These are phyloP conservation scores for Mesoligia furuncula DNA, from an alignment of 2,888 invertebrate species.

Conservation along the genomic window DNA sequence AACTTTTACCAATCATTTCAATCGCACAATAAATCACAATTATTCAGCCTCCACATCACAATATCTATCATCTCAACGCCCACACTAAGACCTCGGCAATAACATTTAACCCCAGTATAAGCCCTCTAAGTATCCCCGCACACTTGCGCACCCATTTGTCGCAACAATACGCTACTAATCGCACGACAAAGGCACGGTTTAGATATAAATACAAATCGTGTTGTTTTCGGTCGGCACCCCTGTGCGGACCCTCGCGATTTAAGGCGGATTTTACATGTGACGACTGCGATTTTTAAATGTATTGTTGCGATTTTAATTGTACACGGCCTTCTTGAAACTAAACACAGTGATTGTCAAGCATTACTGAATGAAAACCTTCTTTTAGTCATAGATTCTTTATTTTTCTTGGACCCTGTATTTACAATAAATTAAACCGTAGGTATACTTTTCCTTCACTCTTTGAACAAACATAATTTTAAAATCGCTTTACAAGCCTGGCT, in stretches of 20 bases:
- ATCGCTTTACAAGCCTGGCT: no score
- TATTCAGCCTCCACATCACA: constrained; percentile 27
- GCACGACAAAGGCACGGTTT: constrained; percentile 88
- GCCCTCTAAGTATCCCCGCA: constrained; percentile 72
- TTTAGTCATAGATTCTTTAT: no score
- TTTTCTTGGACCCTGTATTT: no score
- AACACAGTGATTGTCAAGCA: background rate
- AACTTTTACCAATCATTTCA: background rate
- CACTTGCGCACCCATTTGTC: constrained; percentile 79
- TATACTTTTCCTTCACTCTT: no score
- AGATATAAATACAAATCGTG: constrained; percentile 89
- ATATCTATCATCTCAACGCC: constrained; percentile 52
- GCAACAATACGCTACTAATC: constrained; percentile 87
- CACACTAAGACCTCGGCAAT: constrained; percentile 60
- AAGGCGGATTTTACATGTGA: constrained; percentile 58
- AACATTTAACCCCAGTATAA: constrained; percentile 68
- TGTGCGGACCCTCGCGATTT: constrained; percentile 66
- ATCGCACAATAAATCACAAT: constrained; percentile 39
- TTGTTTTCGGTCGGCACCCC: constrained; percentile 87
- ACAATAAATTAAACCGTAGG: no score
- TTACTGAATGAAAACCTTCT: background rate
- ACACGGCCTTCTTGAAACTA: background rate
- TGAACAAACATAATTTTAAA: no score
- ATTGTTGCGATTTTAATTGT: constrained; percentile 8
- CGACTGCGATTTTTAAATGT: constrained; percentile 16